phyloP scores from a whole-genome alignment of 2,797 vertebrate species.

The Enoplosus armatus region DNA sequence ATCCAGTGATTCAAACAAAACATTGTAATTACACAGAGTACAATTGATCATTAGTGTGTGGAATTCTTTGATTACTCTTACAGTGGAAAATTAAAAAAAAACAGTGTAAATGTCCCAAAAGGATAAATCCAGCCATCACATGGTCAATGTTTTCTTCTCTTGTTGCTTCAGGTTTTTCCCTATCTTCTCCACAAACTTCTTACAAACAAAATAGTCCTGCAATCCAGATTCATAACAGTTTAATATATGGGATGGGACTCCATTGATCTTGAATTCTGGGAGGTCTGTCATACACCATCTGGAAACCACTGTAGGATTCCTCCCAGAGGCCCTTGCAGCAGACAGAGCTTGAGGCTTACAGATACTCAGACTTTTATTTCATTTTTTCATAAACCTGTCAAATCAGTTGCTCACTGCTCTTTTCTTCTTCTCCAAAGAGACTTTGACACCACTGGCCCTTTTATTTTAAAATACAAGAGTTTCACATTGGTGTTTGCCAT shows the following conservation, averaged over 20 bases:
- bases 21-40: neutral
- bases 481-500: neutral
- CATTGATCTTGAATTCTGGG: slow-evolving; percentile 55
- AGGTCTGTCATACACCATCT: slow-evolving; percentile 43
- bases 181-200: neutral
- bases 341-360: slow-evolving; percentile 32
- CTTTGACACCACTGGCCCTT: slow-evolving; percentile 2
- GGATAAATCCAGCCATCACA: neutral
- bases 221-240: slow-evolving; percentile 37
- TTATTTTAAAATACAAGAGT: slow-evolving; percentile 3
- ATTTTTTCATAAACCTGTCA: slow-evolving; percentile 40
- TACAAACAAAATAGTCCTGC: slow-evolving; percentile 21
- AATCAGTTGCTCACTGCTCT: slow-evolving; percentile 12
- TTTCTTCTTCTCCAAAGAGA: slow-evolving; percentile 1
- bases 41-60: neutral
- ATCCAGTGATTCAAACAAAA: too few species aligned
- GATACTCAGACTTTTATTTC: slow-evolving; percentile 24
- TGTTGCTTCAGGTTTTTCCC: neutral
- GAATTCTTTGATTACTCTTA: neutral
- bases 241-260: slow-evolving; percentile 21
- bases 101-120: neutral
- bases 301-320: slow-evolving; percentile 45
- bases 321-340: slow-evolving; percentile 34
- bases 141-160: neutral
- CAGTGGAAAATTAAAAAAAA: neutral